Evolutionary conservation across 2,888 invertebrate genomes (phyloP), one percentile per base, ranked within the genome.

Genomic region (Hypena proboscidalis): DNA sequence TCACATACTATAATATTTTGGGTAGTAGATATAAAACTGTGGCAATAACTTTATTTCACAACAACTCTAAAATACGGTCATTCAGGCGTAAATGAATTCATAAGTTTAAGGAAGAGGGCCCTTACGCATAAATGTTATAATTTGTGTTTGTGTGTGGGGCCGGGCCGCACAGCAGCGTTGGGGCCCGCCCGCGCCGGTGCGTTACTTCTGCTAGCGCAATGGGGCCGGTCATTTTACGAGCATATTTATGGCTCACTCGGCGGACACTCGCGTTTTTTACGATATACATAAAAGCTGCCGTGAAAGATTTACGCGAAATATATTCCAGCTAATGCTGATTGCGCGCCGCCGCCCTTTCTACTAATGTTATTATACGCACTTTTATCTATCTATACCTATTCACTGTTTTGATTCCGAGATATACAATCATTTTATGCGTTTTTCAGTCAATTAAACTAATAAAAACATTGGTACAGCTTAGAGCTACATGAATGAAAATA

Each of bases 261-360:
- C 73, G 85, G 85, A 85, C 88, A 84, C 86, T 82, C 75, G 77
- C 83, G 83, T 86, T 89, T 89, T 90, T 90, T 89, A 90, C 86
- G 89, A 88, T 87, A 89, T 77, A 87, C 90, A 88, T 90, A 87
- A 90, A 89, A 86, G 81, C 83, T 79, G 80, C 83, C 85, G 86
- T 80, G 84, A 80, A 87, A 87, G 89, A 89, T 90, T 89, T 90
- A 90, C 85, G 85, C 77, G 70, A 82, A 86, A 89, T 88, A 84
- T 89, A 89, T 89, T 85, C 89, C 68, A 77, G 68, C 85, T 88
- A 88, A 89, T 88, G 86, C 83, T 83, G 90, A 89, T 88, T 85
- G 82, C 78, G 60, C 58, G 68, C 41, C 51, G 61, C 66, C 62
- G 64, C 67, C 70, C 77, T 72, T 75, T 76, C 70, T 65, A 68